These are phyloP conservation scores for Stigmatopora argus DNA, from an alignment of 2,113 vertebrate species.

Conservation along the genomic window DNA sequence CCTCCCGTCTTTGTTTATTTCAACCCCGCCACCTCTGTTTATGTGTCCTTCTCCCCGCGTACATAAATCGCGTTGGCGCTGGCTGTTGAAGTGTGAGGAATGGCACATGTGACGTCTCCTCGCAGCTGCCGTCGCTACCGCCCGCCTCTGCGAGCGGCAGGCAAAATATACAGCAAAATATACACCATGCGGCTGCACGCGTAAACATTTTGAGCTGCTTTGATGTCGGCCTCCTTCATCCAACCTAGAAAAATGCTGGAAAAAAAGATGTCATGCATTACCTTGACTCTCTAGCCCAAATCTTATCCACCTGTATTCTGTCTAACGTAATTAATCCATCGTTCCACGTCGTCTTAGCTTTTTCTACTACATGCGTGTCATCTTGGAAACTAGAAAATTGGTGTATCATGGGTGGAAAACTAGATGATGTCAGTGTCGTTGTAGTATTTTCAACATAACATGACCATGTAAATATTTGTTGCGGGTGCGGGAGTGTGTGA, in stretches of 20 bases:
- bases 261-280: background rate
- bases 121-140: constrained; percentile 60
- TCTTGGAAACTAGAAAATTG: background rate
- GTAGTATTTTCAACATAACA: background rate
- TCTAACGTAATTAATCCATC: background rate
- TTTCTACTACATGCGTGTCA: too few relatives aligned
- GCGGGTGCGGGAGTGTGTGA: constrained; percentile 8
- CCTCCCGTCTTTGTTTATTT: constrained; percentile 10
- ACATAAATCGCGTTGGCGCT: constrained; percentile 62
- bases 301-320: background rate
- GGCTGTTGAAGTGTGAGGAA: constrained; percentile 69
- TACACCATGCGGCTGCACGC: constrained; percentile 25
- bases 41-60: constrained; percentile 21
- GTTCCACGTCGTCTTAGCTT: too few relatives aligned
- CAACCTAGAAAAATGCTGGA: background rate
- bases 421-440: background rate
- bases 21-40: background rate
- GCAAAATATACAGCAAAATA: constrained; percentile 57
- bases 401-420: background rate
- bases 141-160: constrained; percentile 36
- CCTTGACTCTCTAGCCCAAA: background rate
- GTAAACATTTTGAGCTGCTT: constrained; percentile 55
- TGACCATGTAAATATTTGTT: constrained; percentile 12
- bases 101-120: constrained; percentile 61
- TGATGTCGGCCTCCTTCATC: constrained; percentile 32